phyloP scores from a whole-genome alignment of 2,797 vertebrate genomes.

The Botia kubotai region DNA sequence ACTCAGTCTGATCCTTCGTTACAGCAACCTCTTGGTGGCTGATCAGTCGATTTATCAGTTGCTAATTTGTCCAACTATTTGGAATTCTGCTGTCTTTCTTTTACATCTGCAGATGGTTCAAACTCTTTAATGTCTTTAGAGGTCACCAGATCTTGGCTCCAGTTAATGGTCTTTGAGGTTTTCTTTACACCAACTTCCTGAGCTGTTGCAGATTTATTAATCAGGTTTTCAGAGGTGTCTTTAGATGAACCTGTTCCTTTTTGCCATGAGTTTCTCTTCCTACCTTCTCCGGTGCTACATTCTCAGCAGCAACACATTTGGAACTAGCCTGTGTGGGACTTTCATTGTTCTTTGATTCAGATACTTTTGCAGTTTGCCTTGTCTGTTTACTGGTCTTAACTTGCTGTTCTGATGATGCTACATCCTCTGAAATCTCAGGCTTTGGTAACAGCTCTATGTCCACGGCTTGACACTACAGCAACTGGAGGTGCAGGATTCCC shows the following conservation, averaged over 20 bases:
- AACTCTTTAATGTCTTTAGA: slow-evolving; percentile 40
- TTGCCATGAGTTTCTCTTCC: slow-evolving; percentile 33
- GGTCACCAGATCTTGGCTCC: slow-evolving; percentile 61
- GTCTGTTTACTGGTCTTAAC: background rate
- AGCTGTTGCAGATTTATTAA: background rate
- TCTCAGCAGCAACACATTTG: slow-evolving; percentile 12
- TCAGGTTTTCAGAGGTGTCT: background rate
- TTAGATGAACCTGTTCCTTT: slow-evolving; percentile 45
- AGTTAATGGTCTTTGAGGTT: slow-evolving; percentile 66
- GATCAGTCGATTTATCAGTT: slow-evolving; percentile 36
- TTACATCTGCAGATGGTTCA: background rate
- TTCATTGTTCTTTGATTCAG: background rate
- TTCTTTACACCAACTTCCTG: background rate
- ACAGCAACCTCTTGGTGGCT: slow-evolving; percentile 58
- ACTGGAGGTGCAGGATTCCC: slow-evolving; percentile 21
- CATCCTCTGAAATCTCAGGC: background rate
- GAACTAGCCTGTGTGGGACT: background rate
- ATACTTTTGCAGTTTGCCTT: slow-evolving; percentile 24
- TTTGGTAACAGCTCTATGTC: slow-evolving; percentile 36
- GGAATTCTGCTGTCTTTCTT: slow-evolving; percentile 16
- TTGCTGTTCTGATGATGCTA: slow-evolving; percentile 8
- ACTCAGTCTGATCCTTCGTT: too few species aligned
- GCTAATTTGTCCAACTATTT: background rate
- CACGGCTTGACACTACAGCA: slow-evolving; percentile 37
- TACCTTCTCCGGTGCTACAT: slow-evolving; percentile 22